Base-by-base conservation (phyloP, 2,888 invertebrate genomes). In the Drosophila borborema region DNA sequence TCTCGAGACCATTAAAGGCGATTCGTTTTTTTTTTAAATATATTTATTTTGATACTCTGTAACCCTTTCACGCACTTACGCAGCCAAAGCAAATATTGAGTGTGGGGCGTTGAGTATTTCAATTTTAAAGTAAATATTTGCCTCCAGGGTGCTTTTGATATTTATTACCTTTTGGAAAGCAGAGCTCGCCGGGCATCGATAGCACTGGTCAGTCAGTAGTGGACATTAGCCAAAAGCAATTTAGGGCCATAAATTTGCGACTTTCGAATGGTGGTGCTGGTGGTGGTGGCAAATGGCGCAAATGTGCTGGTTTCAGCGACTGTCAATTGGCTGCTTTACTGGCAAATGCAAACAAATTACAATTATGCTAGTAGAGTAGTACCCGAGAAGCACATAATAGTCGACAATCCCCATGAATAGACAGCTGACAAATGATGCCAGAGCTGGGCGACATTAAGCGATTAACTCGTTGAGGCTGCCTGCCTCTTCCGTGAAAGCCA, bases 81-180 rank as follows among this genome's bases (percentile, higher is more conserved):
- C 69, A 71, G 65, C 73, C 66, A 63, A 54, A 72, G 43, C 68
- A 81, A 80, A 79, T 64, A 77, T 74, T 72, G 66, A 16, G 48
- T 23, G 62, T 41, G 53, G 49, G 45, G 40, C 23, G 23, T 0
- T 23, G 75, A 74, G 77, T 79, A 77, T 83, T 90, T 86, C 82
- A 81, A 88, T 88, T 90, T 89, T 88, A 80, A 82, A 86, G 90
- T 82, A 90, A 91, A 90, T 91, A 91, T 91, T 90, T 91, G 85
- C 87, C 91, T 90, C 91, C 77, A 90, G 91, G 91, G 91, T 90
- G 89, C 91, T 86, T 85, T 91, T 83, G 79, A 89, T 91, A 91
- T 91, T 91, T 91, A 91, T 91, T 90, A 82, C 86, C 81, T 80
- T 82, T 74, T 73, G 74, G 70, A 58, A 18, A 20, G 45, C 12